Conservation (phyloP, 2,888 invertebrate genomes). For the Drosophila macrothrix region DNA sequence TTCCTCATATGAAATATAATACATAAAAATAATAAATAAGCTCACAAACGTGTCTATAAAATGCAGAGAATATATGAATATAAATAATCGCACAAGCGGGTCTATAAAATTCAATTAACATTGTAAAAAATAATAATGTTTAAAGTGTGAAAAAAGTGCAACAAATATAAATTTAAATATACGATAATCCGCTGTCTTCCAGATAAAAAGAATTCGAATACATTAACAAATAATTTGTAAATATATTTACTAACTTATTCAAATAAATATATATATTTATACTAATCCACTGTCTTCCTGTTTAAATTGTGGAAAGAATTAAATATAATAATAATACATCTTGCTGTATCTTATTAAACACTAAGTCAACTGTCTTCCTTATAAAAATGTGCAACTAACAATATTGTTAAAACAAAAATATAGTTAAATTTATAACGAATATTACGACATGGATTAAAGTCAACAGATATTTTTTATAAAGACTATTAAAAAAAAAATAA, state of each 20-base stretch:
- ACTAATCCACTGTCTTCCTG: slow-evolving; percentile 51
- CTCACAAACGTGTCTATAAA: slow-evolving; percentile 28
- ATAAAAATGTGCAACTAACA: slow-evolving; percentile 6
- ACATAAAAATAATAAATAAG: slow-evolving; percentile 15
- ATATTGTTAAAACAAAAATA: slow-evolving; percentile 1
- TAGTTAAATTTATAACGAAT: slow-evolving; percentile 2
- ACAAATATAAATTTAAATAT: background rate
- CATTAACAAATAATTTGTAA: background rate
- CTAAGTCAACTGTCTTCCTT: slow-evolving; percentile 42
- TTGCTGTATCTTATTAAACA: background rate
- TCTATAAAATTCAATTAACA: slow-evolving; percentile 7
- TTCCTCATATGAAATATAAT: slow-evolving; percentile 11
- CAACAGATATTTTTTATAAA: background rate
- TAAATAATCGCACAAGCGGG: slow-evolving; percentile 11
- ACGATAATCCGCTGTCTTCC: slow-evolving; percentile 16
- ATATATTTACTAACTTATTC: slow-evolving; percentile 10
- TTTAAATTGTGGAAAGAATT: slow-evolving; percentile 14
- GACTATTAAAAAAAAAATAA: background rate
- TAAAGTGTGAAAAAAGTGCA: background rate
- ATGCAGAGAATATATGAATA: background rate
- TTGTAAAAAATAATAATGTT: background rate
- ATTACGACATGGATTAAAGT: background rate
- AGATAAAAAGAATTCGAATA: background rate
- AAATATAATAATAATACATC: slow-evolving; percentile 3
- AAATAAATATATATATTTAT: slow-evolving; percentile 10